phyloP scores from a whole-genome alignment of 1,140 invertebrate species.

The Dendroctonus valens region DNA sequence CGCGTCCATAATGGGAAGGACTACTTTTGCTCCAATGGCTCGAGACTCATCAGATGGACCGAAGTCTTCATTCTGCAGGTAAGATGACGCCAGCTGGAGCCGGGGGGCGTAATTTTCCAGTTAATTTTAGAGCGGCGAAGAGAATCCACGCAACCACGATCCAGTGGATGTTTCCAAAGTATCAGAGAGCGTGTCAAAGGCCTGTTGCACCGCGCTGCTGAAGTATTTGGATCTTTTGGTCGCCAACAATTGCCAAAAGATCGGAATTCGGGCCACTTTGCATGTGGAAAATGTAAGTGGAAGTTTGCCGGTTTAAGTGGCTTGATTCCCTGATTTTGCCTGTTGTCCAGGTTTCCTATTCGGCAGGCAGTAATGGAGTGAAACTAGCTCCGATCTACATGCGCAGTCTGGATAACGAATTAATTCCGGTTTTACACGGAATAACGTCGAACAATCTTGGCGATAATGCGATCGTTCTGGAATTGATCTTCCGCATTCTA shows the following conservation, averaged over 20 bases:
- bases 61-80: constrained; percentile 86
- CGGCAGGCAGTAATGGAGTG: constrained; percentile 71
- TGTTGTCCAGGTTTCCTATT: constrained; percentile 73
- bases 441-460: constrained; percentile 62
- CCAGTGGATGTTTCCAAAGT: constrained; percentile 76
- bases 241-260: constrained; percentile 66
- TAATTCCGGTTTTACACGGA: constrained; percentile 77
- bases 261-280: constrained; percentile 74
- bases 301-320: background rate
- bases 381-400: constrained; percentile 77
- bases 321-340: background rate
- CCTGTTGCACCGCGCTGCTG: constrained; percentile 73
- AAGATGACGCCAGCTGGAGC: constrained; percentile 5
- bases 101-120: constrained; percentile 3
- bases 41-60: constrained; percentile 76
- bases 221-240: constrained; percentile 74
- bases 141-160: constrained; percentile 59
- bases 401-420: constrained; percentile 80
- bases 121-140: constrained; percentile 55
- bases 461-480: constrained; percentile 65
- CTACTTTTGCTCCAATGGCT: constrained; percentile 65
- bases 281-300: constrained; percentile 72
- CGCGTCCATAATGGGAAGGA: constrained; percentile 79
- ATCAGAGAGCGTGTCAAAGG: constrained; percentile 74
- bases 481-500: constrained; percentile 70